Evolutionary conservation across 2,888 invertebrate species (phyloP), one percentile per base, ranked within the genome.

Genomic region (Blastobasis lacticolella): DNA sequence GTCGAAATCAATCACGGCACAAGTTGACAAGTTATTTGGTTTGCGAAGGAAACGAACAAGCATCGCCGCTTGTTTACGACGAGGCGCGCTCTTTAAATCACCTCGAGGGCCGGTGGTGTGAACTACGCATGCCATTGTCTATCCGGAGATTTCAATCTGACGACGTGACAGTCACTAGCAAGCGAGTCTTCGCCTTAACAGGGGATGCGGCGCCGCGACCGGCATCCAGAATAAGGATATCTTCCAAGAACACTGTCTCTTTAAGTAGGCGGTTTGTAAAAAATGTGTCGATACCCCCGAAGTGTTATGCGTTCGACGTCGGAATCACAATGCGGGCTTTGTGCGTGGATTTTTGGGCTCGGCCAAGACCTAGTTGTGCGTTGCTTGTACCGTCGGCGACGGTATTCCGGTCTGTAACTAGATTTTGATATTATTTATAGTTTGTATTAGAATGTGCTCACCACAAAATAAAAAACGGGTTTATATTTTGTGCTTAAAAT

Each of bases 281-380:
- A 79, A 79, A 76, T 71, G 66, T 76, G 75, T 73, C 71, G 68
- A 74, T 61, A 63, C 62, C 63, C 69, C 78, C 78, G 78, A 80
- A 78, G 67, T 74, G 73, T 73, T 72, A 62, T 61, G 59, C 54
- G 23, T 23, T 23, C 23, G 23, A 53, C 50, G 55, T 49, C 49
- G 77, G 73, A 79, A 73, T 36, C 8, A 48, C 40, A 40, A 49
- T 49, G 37, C 23, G 23, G 23, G 42, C n/a, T 37, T n/a, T 48
- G 10, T 49, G 43, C 38, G 10, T 8, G 23, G 8, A 9, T 10
- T 23, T 41, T 23, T 23, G 23, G 23, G 23, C 8, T 23, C 8
- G 23, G 10, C 8, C 10, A 10, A 10, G 45, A 10, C 23, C 45
- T 23, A 23, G 23, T 23, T 23, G 23, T 1, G 23, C 23, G 1